Conservation (phyloP, 1,140 invertebrate species). For the Drosophila subobscura region DNA sequence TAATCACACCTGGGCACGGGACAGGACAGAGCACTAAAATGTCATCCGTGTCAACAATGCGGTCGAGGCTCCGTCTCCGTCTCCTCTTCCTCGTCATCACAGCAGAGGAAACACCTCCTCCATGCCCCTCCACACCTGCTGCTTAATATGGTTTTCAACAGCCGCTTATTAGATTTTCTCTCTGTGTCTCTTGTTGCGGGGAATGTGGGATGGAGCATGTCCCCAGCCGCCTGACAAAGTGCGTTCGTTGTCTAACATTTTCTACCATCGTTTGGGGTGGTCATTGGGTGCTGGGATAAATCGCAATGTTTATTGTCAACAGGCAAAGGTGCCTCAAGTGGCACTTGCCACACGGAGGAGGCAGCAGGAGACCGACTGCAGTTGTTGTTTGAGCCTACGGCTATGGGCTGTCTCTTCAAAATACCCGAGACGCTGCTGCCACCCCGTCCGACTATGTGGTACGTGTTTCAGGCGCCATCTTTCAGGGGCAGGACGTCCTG, state of each 20-base stretch:
- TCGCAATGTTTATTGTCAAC: conserved; percentile 80
- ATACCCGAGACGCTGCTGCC: not conserved
- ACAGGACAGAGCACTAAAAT: conserved; percentile 54
- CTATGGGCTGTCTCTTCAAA: conserved; percentile 29
- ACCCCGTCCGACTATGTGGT: not conserved
- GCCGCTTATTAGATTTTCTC: conserved; percentile 68
- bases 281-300: conserved; percentile 29
- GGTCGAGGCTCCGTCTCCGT: conserved; percentile 8
- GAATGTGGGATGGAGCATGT: not conserved
- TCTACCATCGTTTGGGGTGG: conserved; percentile 11
- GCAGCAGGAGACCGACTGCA: conserved; percentile 15
- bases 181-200: not conserved
- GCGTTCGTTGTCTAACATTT: conserved; percentile 44
- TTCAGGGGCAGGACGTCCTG: conserved; percentile 2
- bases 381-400: conserved; percentile 35
- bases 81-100: not conserved
- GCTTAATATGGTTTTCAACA: conserved; percentile 70
- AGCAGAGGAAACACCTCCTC: not conserved
- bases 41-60: conserved; percentile 72
- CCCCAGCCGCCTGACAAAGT: conserved; percentile 44
- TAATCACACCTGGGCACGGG: conserved; percentile 73
- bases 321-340: conserved; percentile 73
- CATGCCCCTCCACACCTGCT: conserved; percentile 18
- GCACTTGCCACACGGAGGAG: conserved; percentile 38
- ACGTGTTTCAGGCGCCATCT: conserved; percentile 46